These are phyloP conservation scores for Pogonomyrmex californicus DNA, from an alignment of 1,140 invertebrate genomes.

Conservation along the genomic window DNA sequence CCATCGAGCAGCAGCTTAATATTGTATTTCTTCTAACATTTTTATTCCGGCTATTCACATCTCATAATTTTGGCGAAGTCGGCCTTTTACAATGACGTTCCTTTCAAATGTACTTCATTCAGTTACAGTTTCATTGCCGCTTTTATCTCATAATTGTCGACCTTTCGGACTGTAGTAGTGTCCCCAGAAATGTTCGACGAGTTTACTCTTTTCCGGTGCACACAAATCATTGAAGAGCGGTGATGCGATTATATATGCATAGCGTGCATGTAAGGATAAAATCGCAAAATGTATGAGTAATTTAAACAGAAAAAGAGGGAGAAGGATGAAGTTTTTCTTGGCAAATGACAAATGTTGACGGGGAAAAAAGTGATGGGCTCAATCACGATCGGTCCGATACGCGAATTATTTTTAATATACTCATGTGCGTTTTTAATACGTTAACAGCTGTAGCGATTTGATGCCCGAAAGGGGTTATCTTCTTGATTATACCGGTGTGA, in stretches of 20 bases:
- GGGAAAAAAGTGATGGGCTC: neutral
- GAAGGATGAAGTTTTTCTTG: neutral
- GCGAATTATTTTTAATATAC: slow-evolving; percentile 58
- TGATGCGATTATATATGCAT: neutral
- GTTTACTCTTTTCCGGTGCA: neutral
- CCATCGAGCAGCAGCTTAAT: neutral
- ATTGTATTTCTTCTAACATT: neutral
- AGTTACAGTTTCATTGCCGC: neutral
- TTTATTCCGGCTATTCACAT: slow-evolving; percentile 20
- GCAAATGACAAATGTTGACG: neutral
- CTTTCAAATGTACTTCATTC: too few species aligned
- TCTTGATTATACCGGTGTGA: slow-evolving; percentile 70
- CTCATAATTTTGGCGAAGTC: slow-evolving; percentile 1
- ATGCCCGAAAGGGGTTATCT: slow-evolving; percentile 81
- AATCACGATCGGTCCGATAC: slow-evolving; percentile 6
- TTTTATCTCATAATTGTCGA: slow-evolving; percentile 8
- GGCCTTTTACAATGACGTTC: neutral
- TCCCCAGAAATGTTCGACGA: slow-evolving; percentile 1
- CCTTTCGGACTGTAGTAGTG: neutral
- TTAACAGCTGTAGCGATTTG: slow-evolving; percentile 7
- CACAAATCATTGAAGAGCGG: neutral
- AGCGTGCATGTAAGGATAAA: neutral
- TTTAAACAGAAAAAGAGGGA: neutral
- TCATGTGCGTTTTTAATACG: slow-evolving; percentile 8
- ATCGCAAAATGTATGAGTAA: neutral